Evolutionary conservation across 2,113 vertebrate species (phyloP).

Genomic region (Stegostoma tigrinum): DNA sequence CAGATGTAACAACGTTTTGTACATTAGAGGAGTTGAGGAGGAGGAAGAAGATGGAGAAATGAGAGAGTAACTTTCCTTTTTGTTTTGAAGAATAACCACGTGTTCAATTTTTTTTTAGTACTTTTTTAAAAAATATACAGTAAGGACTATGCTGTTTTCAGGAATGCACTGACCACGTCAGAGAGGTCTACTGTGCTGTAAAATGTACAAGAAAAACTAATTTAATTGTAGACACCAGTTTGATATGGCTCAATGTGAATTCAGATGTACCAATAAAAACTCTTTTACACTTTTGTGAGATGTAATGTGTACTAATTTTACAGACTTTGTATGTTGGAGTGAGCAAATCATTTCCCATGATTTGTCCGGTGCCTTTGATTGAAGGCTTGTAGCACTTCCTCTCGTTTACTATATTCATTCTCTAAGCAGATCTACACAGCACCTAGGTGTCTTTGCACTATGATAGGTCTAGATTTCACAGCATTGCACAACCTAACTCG

Average conservation of each 20-base stretch:
- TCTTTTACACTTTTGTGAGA: not conserved
- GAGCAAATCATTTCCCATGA: not conserved
- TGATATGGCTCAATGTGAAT: not conserved
- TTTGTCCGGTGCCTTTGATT: not conserved
- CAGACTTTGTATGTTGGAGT: not conserved
- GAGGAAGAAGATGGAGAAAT: conserved; percentile 98
- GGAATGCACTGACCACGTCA: not conserved
- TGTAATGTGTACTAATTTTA: not conserved
- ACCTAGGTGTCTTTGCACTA: not conserved
- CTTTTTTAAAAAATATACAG: not conserved
- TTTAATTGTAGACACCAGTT: not conserved
- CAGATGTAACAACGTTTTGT: conserved; percentile 97
- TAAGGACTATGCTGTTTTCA: not conserved
- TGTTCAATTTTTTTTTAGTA: conserved; percentile 12
- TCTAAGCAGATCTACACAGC: not conserved
- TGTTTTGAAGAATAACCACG: not conserved
- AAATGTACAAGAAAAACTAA: not conserved
- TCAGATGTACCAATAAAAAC: not conserved
- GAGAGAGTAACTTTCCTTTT: conserved; percentile 71
- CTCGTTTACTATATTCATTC: not conserved
- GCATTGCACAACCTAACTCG: not conserved
- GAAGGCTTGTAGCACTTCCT: not conserved
- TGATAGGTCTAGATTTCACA: not conserved
- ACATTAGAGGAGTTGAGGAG: conserved; percentile 96
- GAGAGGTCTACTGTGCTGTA: not conserved